phyloP scores from a whole-genome alignment of 1,140 invertebrate genomes.

The Neodiprion virginianus region DNA sequence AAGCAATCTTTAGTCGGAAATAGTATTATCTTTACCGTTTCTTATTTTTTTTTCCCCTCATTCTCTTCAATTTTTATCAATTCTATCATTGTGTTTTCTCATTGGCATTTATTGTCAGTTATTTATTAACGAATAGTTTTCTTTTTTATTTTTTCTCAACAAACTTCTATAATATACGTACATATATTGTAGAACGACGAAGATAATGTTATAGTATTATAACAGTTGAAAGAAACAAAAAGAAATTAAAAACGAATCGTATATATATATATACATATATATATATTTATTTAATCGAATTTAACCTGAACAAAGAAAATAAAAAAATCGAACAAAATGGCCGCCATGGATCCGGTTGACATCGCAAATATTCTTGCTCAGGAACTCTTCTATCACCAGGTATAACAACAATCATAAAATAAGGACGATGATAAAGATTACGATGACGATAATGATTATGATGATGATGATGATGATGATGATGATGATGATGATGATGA shows the following conservation, averaged over 20 bases:
- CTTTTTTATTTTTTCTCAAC: constrained; percentile 14
- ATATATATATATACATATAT: no score
- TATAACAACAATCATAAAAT: constrained; percentile 47
- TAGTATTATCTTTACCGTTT: no score
- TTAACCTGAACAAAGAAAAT: neutral
- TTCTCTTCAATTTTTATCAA: constrained; percentile 10
- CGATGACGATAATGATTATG: no score
- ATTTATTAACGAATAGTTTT: constrained; percentile 6
- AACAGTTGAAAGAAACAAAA: no score
- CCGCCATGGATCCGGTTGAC: constrained; percentile 75
- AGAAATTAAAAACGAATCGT: no score
- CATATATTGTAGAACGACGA: neutral
- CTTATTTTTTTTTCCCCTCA: constrained; percentile 22
- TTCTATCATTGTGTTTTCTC: neutral
- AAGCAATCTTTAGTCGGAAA: no score
- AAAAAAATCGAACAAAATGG: constrained; percentile 14
- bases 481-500: no score
- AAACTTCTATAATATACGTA: constrained; percentile 32
- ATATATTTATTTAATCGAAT: neutral
- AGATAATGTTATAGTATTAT: no score
- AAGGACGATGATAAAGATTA: no score
- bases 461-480: no score
- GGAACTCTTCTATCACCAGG: constrained; percentile 81
- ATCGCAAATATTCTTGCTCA: constrained; percentile 80
- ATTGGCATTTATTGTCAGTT: neutral